A percentile compares a stretch with the other conserved stretches of the same genome.
Conservation (phyloP, 2,113 vertebrate species). For the Australoheros scitulus region DNA sequence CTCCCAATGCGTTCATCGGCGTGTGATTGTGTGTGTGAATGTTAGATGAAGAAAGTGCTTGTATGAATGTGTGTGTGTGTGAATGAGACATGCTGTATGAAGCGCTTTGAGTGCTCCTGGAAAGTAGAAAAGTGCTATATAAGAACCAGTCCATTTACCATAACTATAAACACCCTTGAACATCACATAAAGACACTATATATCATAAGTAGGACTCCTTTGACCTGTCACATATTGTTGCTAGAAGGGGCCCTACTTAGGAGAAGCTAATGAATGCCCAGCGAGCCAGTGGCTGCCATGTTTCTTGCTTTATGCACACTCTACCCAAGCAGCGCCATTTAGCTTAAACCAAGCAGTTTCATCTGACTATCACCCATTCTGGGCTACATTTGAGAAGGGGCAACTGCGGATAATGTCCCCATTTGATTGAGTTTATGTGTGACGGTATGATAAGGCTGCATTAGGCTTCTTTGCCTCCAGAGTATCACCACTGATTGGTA, state of each 20-base stretch:
- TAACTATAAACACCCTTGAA: background rate
- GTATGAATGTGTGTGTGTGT: no score
- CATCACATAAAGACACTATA: background rate
- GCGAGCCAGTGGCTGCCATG: background rate
- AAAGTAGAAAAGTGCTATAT: no score
- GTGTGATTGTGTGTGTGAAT: no score
- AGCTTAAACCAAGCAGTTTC: background rate
- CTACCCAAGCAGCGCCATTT: background rate
- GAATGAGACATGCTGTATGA: no score
- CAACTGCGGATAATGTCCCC: no score
- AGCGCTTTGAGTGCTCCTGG: no score
- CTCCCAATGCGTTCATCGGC: no score
- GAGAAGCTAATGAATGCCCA: background rate
- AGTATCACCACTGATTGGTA: background rate
- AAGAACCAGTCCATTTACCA: background rate
- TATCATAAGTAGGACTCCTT: background rate
- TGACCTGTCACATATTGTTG: background rate
- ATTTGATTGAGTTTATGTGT: background rate
- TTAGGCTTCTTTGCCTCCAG: background rate
- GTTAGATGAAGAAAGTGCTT: no score
- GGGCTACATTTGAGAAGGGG: no score
- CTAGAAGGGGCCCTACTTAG: background rate
- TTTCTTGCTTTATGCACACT: background rate
- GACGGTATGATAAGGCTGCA: background rate
- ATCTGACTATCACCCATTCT: background rate